Conservation (phyloP, 2,888 invertebrate genomes). For the Limnephilus lunatus region DNA sequence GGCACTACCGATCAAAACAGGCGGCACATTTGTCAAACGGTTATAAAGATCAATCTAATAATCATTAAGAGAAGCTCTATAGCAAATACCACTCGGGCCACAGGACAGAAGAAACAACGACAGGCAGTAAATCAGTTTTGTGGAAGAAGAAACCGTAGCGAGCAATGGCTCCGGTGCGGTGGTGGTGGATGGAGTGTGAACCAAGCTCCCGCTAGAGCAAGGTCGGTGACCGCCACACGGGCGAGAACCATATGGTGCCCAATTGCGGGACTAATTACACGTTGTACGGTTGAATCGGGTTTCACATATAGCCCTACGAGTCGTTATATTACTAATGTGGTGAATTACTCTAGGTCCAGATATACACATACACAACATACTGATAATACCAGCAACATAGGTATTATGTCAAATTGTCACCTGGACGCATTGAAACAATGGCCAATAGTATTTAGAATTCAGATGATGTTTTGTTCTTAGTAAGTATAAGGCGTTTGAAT, state of each 20-base stretch:
- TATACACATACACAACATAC: no score
- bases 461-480: no score
- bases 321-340: background rate
- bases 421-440: background rate
- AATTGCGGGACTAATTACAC: constrained; percentile 43
- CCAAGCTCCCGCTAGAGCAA: constrained; percentile 17
- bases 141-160: background rate
- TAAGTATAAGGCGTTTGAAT: no score
- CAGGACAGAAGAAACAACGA: constrained; percentile 1
- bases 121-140: background rate
- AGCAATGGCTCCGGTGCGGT: background rate
- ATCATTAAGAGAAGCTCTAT: background rate
- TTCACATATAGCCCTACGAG: constrained; percentile 14
- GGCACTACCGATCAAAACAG: background rate
- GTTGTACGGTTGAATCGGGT: constrained; percentile 9
- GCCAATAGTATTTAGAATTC: no score
- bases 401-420: background rate
- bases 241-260: constrained; percentile 35
- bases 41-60: background rate
- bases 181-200: background rate
- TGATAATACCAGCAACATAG: background rate
- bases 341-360: background rate
- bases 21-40: constrained; percentile 19
- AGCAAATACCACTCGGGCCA: background rate
- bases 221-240: constrained; percentile 40